These are phyloP conservation scores for Drosophila rellima DNA, from an alignment of 2,888 invertebrate species.

Conservation along the genomic window DNA sequence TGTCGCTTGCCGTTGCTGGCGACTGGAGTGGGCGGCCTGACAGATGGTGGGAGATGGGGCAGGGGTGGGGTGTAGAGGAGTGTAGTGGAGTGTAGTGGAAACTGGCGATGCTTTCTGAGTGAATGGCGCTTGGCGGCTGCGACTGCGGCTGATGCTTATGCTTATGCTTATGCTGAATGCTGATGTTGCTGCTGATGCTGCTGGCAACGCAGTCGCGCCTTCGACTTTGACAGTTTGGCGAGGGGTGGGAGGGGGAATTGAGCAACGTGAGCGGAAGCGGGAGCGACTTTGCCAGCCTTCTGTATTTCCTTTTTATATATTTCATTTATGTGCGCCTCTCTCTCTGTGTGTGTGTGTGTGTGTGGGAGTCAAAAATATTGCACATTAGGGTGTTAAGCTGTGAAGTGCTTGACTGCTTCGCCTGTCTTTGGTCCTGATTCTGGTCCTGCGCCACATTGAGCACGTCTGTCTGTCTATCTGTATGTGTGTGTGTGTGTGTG, in stretches of 20 bases:
- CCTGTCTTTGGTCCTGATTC: slow-evolving; percentile 33
- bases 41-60: background rate
- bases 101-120: slow-evolving; percentile 32
- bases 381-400: slow-evolving; percentile 85
- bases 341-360: slow-evolving; percentile 36
- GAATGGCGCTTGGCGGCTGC: slow-evolving; percentile 49
- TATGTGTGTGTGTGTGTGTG: slow-evolving; percentile 7
- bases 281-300: slow-evolving; percentile 40
- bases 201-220: slow-evolving; percentile 58
- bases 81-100: background rate
- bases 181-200: slow-evolving; percentile 35
- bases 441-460: slow-evolving; percentile 34
- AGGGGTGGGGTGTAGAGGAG: background rate
- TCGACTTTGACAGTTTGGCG: slow-evolving; percentile 47
- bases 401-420: slow-evolving; percentile 78
- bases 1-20: slow-evolving; percentile 45
- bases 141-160: slow-evolving; percentile 27
- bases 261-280: slow-evolving; percentile 34
- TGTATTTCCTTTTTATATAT: slow-evolving; percentile 55
- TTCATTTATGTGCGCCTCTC: slow-evolving; percentile 20
- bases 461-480: slow-evolving; percentile 31
- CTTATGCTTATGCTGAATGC: slow-evolving; percentile 10
- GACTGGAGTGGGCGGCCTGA: background rate
- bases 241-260: background rate
- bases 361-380: slow-evolving; percentile 76